These are phyloP conservation scores for Danio choprae DNA, from an alignment of 2,797 vertebrate genomes.

Conservation along the genomic window DNA sequence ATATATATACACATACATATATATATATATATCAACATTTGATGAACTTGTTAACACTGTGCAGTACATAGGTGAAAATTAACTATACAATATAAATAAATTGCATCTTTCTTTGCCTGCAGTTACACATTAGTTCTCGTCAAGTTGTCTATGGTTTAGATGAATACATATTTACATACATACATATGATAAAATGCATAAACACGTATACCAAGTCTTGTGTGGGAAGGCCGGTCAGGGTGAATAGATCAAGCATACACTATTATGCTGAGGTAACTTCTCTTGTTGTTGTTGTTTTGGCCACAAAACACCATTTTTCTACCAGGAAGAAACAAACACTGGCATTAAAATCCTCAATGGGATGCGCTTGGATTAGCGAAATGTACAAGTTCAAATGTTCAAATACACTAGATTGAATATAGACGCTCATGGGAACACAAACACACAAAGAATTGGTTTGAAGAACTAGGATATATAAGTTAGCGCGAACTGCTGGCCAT, in stretches of 20 bases:
- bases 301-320: slow-evolving; percentile 25
- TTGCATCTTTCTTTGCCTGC: slow-evolving; percentile 58
- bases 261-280: slow-evolving; percentile 43
- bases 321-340: slow-evolving; percentile 35
- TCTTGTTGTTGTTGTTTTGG: neutral
- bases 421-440: slow-evolving; percentile 28
- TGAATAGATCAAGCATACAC: slow-evolving; percentile 44
- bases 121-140: slow-evolving; percentile 56
- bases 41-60: slow-evolving; percentile 61
- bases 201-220: slow-evolving; percentile 51
- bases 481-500: neutral
- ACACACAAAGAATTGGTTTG: neutral
- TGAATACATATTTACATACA: slow-evolving; percentile 64
- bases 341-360: slow-evolving; percentile 43
- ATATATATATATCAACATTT: slow-evolving; percentile 56
- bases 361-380: slow-evolving; percentile 45
- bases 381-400: slow-evolving; percentile 48
- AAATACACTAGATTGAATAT: slow-evolving; percentile 21
- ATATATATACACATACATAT: no score
- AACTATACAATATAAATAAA: slow-evolving; percentile 66
- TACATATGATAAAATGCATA: slow-evolving; percentile 61
- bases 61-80: slow-evolving; percentile 60
- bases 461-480: slow-evolving; percentile 15
- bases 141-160: slow-evolving; percentile 58
- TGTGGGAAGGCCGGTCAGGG: slow-evolving; percentile 40